Evolutionary conservation across 2,888 invertebrate genomes (phyloP).

Genomic region (Bibio marci): DNA sequence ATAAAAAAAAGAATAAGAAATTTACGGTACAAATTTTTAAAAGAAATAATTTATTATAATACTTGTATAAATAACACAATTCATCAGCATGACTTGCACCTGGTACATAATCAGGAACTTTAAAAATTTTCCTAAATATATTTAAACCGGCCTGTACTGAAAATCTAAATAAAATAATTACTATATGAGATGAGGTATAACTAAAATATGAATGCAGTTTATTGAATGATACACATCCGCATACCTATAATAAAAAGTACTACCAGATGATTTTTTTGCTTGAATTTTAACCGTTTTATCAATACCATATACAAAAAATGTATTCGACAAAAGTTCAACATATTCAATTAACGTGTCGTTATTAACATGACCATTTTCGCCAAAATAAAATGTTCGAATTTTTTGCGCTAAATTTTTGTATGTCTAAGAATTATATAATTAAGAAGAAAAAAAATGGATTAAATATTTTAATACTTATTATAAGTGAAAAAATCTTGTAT

Average conservation of each 20-base stretch:
- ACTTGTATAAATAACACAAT: slow-evolving; percentile 5
- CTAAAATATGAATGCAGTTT: too few relatives aligned
- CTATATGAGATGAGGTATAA: neutral
- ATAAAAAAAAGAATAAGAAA: neutral
- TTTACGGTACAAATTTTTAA: too few relatives aligned
- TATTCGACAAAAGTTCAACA: neutral
- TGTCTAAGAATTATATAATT: neutral
- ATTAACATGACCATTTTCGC: slow-evolving; percentile 3
- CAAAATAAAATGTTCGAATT: slow-evolving; percentile 6
- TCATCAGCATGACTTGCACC: slow-evolving; percentile 5
- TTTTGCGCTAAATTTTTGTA: slow-evolving; percentile 4
- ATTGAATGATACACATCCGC: too few relatives aligned
- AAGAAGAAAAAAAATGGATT: too few relatives aligned
- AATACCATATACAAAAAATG: neutral
- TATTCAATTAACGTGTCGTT: slow-evolving; percentile 5
- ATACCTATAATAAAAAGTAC: slow-evolving; percentile 4
- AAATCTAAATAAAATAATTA: neutral
- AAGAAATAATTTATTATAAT: neutral
- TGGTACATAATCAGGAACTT: neutral
- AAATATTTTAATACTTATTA: too few relatives aligned
- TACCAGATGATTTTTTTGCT: neutral
- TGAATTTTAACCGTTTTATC: slow-evolving; percentile 2
- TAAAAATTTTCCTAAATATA: slow-evolving; percentile 1
- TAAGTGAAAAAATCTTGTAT: too few relatives aligned
- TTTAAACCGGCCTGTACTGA: slow-evolving; percentile 2